phyloP scores from a whole-genome alignment of 2,113 vertebrate species.

The Sporophila hypoxantha region DNA sequence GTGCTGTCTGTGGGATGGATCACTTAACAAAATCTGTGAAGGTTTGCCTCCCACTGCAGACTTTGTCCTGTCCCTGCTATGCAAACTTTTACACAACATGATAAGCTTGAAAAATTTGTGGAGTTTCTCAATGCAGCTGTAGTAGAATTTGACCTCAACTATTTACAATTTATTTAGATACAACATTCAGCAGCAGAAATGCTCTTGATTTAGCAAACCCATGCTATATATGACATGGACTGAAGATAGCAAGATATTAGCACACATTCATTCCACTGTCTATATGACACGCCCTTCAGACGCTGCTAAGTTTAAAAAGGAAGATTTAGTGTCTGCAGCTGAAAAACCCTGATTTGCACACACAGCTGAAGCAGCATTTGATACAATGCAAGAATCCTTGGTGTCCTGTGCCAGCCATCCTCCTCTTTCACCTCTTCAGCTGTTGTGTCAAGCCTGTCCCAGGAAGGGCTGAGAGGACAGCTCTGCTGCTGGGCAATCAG shows the following conservation, averaged over 20 bases:
- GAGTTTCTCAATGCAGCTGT: not conserved
- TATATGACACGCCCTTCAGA: not conserved
- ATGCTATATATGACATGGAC: not conserved
- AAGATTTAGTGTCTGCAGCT: slow-evolving; percentile 36
- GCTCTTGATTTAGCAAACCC: not conserved
- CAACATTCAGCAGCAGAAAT: not conserved
- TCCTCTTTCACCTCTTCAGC: slow-evolving; percentile 39
- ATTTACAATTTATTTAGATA: not conserved
- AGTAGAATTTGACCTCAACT: not conserved
- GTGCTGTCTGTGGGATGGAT: not conserved
- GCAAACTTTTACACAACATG: not conserved
- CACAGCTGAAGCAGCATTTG: slow-evolving; percentile 54
- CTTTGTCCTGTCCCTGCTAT: not conserved
- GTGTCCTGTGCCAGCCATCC: not conserved
- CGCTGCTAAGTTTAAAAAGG: slow-evolving; percentile 13
- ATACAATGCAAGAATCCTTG: slow-evolving; percentile 8
- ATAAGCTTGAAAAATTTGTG: not conserved
- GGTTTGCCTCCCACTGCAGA: not conserved
- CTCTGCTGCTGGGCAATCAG: not conserved
- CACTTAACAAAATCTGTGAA: not conserved
- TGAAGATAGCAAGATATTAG: not conserved
- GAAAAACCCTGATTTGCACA: not conserved
- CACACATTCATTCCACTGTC: not conserved
- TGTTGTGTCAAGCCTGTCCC: not conserved
- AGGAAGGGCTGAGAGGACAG: not conserved